Evolutionary conservation across 2,888 invertebrate genomes (phyloP), one percentile per base, ranked within the genome.

Genomic region (Apamea monoglypha): DNA sequence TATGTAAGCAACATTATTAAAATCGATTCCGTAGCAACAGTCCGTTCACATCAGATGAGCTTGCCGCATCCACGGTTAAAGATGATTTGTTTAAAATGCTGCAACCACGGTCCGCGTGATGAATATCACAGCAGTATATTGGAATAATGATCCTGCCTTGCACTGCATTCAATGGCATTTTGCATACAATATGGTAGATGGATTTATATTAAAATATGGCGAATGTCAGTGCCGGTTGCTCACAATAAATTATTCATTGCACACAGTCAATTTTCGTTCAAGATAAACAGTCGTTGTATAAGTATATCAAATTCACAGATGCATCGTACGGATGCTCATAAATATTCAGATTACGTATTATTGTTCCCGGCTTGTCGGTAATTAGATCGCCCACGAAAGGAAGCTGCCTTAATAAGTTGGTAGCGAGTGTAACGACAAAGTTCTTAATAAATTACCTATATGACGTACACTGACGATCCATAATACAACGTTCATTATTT

Each of bases 171-270:
- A 96, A 97, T 96, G 95, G 95, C 94, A 96, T 96, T 97, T 97
- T 96, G 96, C 96, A 96, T 97, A 97, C 97, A 97, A 97, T 97
- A 96, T 96, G 95, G 94, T 95, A 94, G 96, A 97, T 96, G 96
- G 96, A 96, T 97, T 96, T 96, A 96, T 96, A 97, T 96, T 96
- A 96, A 96, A 96, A 96, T 96, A 97, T 96, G 96, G 95, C 95
- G 90, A 95, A 95, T 95, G 96, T 96, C 96, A 96, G 94, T 94
- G 93, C 94, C 94, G 95, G 96, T 95, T 96, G 95, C 94, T 95
- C 92, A 95, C 94, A 93, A 96, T 96, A 96, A 96, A 97, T 96
- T 95, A 97, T 97, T 96, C 96, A 96, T 96, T 94, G 94, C 95
- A 93, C 94, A 95, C 92, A 96, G 96, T 96, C 96, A 96, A 96